Percentiles rank a stretch among this genome's conserved stretches.
Conservation (phyloP, 2,113 vertebrate species). For the Pampusana beccarii region DNA sequence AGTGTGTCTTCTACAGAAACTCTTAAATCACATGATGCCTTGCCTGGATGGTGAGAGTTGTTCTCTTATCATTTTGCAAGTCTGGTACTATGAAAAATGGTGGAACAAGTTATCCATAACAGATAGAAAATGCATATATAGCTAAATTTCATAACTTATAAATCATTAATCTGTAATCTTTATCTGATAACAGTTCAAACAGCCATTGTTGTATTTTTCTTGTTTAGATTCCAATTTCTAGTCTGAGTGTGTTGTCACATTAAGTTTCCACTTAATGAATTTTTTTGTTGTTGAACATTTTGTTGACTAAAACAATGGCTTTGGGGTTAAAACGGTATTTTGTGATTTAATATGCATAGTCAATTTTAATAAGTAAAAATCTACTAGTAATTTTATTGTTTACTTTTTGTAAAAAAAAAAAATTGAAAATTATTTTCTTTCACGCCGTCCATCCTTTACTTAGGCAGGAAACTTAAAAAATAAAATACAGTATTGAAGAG, state of each 20-base stretch:
- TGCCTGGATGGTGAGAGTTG: neutral
- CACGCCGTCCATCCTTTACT: neutral
- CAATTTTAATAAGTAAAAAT: neutral
- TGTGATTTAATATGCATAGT: neutral
- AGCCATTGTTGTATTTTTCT: neutral
- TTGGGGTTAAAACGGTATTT: neutral
- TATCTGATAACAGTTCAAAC: neutral
- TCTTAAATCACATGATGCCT: neutral
- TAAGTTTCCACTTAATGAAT: neutral
- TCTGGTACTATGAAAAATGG: neutral
- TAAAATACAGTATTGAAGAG: neutral
- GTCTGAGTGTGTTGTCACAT: neutral
- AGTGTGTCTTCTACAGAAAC: conserved; percentile 18
- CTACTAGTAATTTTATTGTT: neutral
- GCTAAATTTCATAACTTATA: neutral
- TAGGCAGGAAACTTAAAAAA: neutral
- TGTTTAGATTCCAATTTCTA: neutral
- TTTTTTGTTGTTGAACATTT: neutral
- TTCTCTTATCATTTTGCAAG: neutral
- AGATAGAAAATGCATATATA: neutral
- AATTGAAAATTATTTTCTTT: neutral
- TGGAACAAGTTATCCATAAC: neutral
- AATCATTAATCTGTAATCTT: neutral
- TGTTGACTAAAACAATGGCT: neutral
- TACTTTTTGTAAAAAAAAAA: neutral